Evolutionary conservation across 2,888 invertebrate genomes (phyloP).

Genomic region (Aethes cnicana): DNA sequence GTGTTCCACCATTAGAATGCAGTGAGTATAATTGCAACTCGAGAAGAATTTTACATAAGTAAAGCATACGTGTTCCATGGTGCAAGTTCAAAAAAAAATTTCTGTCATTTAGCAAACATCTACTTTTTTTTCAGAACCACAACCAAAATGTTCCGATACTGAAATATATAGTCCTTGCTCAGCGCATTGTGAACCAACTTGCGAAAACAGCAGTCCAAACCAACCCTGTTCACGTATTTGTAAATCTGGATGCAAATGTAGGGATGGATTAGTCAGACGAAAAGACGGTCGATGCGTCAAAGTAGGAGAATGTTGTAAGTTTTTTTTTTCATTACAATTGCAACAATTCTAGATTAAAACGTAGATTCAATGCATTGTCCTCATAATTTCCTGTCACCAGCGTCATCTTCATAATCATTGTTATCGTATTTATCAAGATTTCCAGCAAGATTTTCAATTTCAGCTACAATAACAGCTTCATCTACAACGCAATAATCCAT

Average conservation of each 20-base stretch:
- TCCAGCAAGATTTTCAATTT: too few species aligned
- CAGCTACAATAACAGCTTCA: not conserved
- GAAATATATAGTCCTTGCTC: constrained; percentile 14
- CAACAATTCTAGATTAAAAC: not conserved
- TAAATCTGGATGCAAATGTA: constrained; percentile 12
- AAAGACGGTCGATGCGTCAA: constrained; percentile 16
- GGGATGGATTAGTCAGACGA: constrained; percentile 11
- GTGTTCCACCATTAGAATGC: constrained; percentile 12
- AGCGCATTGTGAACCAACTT: constrained; percentile 20
- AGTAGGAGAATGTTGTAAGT: constrained; percentile 12
- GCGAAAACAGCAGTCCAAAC: constrained; percentile 9
- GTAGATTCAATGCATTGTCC: too few species aligned
- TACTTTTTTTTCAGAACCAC: not conserved
- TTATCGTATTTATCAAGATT: too few species aligned
- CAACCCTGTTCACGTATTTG: constrained; percentile 2
- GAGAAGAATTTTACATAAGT: too few species aligned
- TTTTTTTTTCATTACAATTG: not conserved
- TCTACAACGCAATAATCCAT: too few species aligned
- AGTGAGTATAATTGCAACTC: constrained; percentile 17
- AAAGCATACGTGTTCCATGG: too few species aligned
- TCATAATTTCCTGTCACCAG: too few species aligned
- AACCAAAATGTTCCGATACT: not conserved
- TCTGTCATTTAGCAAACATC: too few species aligned
- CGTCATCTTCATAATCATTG: too few species aligned
- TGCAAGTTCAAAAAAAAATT: too few species aligned